Evolutionary conservation across 2,113 vertebrate genomes (phyloP).

Genomic region (Sinosuthora webbiana): DNA sequence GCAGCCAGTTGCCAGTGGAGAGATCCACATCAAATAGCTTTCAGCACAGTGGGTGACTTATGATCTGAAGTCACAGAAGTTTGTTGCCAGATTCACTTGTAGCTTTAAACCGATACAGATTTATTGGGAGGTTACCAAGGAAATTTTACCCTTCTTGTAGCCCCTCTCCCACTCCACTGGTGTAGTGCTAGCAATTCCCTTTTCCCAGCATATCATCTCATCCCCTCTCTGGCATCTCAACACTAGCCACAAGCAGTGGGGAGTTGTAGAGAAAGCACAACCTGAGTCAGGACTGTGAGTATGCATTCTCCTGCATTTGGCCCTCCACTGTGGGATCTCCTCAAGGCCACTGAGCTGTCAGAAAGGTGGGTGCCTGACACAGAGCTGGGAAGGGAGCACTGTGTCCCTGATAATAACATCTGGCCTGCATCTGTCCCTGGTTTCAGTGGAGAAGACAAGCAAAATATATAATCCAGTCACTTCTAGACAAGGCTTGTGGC

Average conservation of each 20-base stretch:
- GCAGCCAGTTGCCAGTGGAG: neutral
- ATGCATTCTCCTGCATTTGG: neutral
- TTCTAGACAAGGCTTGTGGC: neutral
- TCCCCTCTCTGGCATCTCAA: neutral
- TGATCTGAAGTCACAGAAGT: neutral
- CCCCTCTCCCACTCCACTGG: neutral
- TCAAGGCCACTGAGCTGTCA: neutral
- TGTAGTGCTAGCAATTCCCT: neutral
- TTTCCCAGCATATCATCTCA: neutral
- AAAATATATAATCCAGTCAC: neutral
- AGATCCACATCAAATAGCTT: neutral
- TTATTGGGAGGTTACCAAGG: neutral
- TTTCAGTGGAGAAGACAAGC: neutral
- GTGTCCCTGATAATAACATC: neutral
- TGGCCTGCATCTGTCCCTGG: neutral
- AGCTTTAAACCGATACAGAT: neutral
- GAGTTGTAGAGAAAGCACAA: neutral
- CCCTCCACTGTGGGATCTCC: neutral
- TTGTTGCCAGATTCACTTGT: neutral
- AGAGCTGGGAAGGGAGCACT: neutral
- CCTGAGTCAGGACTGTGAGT: neutral
- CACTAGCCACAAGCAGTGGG: neutral
- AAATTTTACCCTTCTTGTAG: neutral
- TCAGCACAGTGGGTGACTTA: neutral
- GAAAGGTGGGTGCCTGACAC: neutral